Evolutionary conservation across 2,113 vertebrate genomes (phyloP).

Genomic region (Ahaetulla prasina): DNA sequence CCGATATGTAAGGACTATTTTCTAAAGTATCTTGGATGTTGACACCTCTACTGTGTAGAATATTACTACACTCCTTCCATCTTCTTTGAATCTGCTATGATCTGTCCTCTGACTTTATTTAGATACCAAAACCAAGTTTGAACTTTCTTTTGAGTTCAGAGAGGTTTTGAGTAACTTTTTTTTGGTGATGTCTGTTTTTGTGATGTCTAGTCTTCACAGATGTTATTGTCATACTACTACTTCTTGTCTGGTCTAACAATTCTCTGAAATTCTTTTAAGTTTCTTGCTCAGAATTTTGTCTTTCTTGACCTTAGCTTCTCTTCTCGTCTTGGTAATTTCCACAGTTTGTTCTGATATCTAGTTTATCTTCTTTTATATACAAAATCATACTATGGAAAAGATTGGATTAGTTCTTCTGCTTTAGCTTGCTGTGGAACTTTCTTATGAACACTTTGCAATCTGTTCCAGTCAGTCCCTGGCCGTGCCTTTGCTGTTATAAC

Average conservation of each 20-base stretch:
- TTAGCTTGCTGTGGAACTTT: not conserved
- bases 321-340: not conserved
- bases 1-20: not conserved
- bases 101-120: not conserved
- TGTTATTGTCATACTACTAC: not conserved
- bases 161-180: not conserved
- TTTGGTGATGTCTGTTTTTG: not conserved
- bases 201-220: not conserved
- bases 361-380: not conserved
- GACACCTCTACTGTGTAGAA: not conserved
- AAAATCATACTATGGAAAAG: not conserved
- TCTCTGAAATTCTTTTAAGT: not conserved
- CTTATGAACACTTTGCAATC: not conserved
- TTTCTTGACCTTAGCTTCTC: not conserved
- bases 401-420: not conserved
- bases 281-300: not conserved
- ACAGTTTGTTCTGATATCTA: not conserved
- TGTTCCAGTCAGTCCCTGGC: not conserved
- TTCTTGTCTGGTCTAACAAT: not conserved
- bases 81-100: not conserved
- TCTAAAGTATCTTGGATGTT: not conserved
- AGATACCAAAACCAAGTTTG: not conserved
- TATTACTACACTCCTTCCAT: not conserved
- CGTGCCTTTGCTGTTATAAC: not conserved
- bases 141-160: not conserved